Percentiles rank a stretch among this genome's conserved stretches.
Evolutionary conservation across 2,797 vertebrate genomes (phyloP).

Genomic region (Pogonophryne albipinna): DNA sequence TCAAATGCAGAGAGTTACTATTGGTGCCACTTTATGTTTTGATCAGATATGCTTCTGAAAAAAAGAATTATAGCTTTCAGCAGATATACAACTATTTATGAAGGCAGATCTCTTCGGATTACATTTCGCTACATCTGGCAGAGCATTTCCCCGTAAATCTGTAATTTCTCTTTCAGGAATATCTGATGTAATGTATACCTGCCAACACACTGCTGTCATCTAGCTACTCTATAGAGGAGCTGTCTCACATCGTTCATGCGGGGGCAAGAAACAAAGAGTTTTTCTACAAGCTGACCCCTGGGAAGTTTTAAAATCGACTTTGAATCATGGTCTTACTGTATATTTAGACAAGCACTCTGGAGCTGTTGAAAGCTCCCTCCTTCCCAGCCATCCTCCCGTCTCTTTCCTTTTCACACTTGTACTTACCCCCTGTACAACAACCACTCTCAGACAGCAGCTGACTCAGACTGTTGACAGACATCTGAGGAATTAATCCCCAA

Average conservation of each 20-base stretch:
- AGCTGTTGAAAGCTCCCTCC: conserved; percentile 35
- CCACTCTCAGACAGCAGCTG: conserved; percentile 6
- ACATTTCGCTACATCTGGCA: conserved; percentile 14
- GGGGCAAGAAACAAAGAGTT: not conserved
- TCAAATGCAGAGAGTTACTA: not conserved
- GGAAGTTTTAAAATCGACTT: conserved; percentile 27
- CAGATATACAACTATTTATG: conserved; percentile 9
- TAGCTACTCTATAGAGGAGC: not conserved
- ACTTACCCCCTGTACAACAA: conserved; percentile 7
- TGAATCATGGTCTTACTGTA: conserved; percentile 11
- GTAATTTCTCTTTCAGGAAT: conserved; percentile 25
- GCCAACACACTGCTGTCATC: conserved; percentile 25
- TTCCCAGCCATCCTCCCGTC: not conserved
- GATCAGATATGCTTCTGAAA: conserved; percentile 18
- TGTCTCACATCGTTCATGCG: not conserved
- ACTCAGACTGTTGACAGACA: conserved; percentile 42
- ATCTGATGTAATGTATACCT: conserved; percentile 32
- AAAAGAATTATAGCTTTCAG: conserved; percentile 1
- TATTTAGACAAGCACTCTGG: conserved; percentile 43
- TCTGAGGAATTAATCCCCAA: conserved; percentile 29
- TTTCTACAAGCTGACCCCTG: conserved; percentile 19
- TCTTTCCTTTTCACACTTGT: conserved; percentile 40
- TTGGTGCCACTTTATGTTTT: not conserved
- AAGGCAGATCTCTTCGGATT: conserved; percentile 13
- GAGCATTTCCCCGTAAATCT: conserved; percentile 3